Evolutionary conservation across 2,113 vertebrate species (phyloP).

Genomic region (Notiomystis cincta): DNA sequence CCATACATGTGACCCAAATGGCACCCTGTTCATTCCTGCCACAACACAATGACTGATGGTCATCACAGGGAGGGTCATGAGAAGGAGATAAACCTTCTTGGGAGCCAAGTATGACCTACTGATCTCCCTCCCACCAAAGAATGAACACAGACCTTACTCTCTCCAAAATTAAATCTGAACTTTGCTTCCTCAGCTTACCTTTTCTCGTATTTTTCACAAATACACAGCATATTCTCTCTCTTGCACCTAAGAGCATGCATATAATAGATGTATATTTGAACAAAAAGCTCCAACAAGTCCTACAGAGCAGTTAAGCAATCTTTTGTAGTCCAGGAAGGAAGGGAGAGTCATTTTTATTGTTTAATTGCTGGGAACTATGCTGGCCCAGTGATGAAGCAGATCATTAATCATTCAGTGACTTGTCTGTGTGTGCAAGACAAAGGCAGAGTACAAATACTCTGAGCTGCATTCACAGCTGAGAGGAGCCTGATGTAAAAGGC

Average conservation of each 20-base stretch:
- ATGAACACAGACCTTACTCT: neutral
- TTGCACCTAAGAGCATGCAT: neutral
- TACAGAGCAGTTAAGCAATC: neutral
- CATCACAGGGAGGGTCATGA: neutral
- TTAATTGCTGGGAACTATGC: neutral
- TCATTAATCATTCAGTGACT: neutral
- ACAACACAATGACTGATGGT: neutral
- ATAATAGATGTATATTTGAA: neutral
- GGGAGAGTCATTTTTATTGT: conserved; percentile 16
- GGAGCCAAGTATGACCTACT: neutral
- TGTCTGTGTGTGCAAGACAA: neutral
- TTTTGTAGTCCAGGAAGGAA: conserved; percentile 17
- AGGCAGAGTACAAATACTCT: neutral
- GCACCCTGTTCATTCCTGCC: neutral
- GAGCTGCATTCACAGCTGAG: neutral
- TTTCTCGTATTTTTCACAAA: neutral
- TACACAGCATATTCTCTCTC: neutral
- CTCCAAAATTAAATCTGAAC: neutral
- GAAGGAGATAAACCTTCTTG: neutral
- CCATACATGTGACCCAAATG: fast-evolving
- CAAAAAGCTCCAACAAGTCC: neutral
- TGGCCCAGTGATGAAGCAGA: neutral
- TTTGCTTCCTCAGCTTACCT: neutral
- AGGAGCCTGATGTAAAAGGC: neutral
- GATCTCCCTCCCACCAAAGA: neutral